Evolutionary conservation across 92 coral and sea anemone genomes (phyloP).

Genomic region (Montipora capitata): DNA sequence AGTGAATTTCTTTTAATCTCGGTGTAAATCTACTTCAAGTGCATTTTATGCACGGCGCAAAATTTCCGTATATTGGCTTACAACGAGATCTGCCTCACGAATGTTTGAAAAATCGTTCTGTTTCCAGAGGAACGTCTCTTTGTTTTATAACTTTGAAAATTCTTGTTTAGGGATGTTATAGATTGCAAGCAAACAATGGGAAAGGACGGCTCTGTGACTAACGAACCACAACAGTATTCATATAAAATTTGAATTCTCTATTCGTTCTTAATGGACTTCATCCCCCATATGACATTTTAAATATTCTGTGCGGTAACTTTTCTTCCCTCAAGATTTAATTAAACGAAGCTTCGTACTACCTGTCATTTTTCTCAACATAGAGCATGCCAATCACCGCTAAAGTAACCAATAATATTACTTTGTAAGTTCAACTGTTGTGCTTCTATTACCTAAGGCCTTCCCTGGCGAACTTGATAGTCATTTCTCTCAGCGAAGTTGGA

Average conservation of each 20-base stretch:
- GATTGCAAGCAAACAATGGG: not conserved
- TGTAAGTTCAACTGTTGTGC: not conserved
- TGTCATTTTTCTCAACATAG: not conserved
- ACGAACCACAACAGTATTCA: too few species aligned
- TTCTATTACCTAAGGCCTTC: not conserved
- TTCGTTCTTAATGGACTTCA: not conserved
- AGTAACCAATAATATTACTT: constrained; percentile 4
- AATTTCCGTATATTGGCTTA: constrained; percentile 40
- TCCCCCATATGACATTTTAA: not conserved
- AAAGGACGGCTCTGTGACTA: not conserved
- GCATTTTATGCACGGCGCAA: not conserved
- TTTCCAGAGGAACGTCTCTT: constrained; percentile 40
- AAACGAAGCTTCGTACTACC: not conserved
- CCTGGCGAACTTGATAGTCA: not conserved
- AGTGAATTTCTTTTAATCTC: not conserved
- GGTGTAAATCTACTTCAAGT: not conserved
- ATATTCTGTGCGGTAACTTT: not conserved
- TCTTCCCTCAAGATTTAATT: not conserved
- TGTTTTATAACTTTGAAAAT: not conserved
- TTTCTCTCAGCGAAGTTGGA: not conserved
- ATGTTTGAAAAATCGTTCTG: constrained; percentile 36
- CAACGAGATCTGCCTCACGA: constrained; percentile 2
- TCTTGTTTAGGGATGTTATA: not conserved
- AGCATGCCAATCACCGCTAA: not conserved
- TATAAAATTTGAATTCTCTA: too few species aligned